phyloP scores from a whole-genome alignment of 2,888 invertebrate species.

The Seira musarum region DNA sequence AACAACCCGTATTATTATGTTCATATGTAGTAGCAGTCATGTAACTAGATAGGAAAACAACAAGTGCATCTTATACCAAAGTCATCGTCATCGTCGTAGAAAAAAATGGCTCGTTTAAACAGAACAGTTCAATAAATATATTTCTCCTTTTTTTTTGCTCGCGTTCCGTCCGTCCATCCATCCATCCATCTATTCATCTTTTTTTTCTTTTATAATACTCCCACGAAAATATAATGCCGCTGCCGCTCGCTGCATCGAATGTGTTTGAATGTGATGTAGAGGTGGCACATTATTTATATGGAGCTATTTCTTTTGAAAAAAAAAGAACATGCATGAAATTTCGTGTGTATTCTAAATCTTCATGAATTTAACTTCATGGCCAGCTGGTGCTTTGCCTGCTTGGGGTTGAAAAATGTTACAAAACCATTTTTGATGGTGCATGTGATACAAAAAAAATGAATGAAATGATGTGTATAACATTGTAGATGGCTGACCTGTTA shows the following conservation, averaged over 20 bases:
- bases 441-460: neutral
- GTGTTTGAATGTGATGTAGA: too few relatives aligned
- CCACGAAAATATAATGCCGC: neutral
- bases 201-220: too few relatives aligned
- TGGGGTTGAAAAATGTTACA: neutral
- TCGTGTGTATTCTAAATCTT: neutral
- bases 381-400: too few relatives aligned
- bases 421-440: neutral
- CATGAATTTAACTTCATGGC: neutral
- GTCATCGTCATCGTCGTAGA: neutral
- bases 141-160: neutral
- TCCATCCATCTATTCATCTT: neutral
- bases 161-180: too few relatives aligned
- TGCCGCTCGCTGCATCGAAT: too few relatives aligned
- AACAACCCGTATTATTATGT: neutral
- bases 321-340: neutral
- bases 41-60: neutral
- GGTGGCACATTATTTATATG: too few relatives aligned
- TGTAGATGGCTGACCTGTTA: neutral
- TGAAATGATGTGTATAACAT: neutral
- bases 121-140: neutral
- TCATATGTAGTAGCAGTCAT: neutral
- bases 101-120: neutral
- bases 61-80: neutral
- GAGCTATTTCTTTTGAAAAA: too few relatives aligned